These are phyloP conservation scores for Tympanuchus pallidicinctus DNA, from an alignment of 2,113 vertebrate species.

Conservation along the genomic window DNA sequence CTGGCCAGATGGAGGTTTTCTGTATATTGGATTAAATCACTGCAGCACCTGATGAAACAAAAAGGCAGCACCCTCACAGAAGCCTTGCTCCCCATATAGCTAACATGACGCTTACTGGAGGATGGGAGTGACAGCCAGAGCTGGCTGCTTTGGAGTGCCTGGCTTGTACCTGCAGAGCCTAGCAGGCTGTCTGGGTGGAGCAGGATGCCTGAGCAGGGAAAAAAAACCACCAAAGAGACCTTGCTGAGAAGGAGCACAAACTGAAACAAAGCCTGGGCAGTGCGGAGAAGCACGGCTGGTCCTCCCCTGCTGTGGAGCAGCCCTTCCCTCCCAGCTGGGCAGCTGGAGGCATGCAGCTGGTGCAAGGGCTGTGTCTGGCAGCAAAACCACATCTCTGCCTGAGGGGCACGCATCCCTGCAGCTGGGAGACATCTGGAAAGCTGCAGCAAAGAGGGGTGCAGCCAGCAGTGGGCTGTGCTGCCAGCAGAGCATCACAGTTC, in stretches of 20 bases:
- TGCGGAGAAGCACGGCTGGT: not conserved
- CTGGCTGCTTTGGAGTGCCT: not conserved
- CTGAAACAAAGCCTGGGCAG: not conserved
- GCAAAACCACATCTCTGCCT: not conserved
- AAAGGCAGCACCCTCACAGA: not conserved
- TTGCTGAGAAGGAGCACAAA: not conserved
- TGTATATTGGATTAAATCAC: not conserved
- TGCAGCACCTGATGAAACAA: not conserved
- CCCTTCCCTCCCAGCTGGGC: not conserved
- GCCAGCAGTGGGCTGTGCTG: not conserved
- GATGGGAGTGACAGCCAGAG: not conserved
- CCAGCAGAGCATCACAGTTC: not conserved
- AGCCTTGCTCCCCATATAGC: not conserved
- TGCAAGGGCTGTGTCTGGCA: not conserved
- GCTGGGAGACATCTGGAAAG: not conserved
- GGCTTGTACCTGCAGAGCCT: not conserved
- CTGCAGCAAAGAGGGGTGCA: not conserved
- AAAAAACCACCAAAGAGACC: not conserved
- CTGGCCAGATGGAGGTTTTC: not conserved
- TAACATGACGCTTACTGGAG: fast-evolving
- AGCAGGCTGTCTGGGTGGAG: not conserved
- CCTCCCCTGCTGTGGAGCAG: not conserved
- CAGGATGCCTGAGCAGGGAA: not conserved
- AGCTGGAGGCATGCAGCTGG: not conserved
- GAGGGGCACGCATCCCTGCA: fast-evolving